Base-by-base conservation (phyloP, 2,797 vertebrate genomes). In the Parambassis ranga region DNA sequence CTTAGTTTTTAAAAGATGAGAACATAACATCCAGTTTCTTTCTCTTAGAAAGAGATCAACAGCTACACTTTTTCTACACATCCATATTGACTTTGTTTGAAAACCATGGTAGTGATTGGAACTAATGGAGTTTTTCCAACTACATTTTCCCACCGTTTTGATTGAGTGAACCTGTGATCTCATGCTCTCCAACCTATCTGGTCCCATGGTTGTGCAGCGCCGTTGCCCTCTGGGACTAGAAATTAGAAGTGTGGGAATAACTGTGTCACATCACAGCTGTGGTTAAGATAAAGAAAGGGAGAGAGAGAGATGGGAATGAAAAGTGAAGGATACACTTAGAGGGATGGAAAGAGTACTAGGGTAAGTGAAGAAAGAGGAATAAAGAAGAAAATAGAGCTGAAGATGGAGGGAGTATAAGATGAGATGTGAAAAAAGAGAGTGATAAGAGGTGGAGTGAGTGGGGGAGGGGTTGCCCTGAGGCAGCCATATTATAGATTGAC, bases 211-310 rank as follows among this genome's bases (percentile, higher is more conserved):
- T 7, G 5, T 28, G 58, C 48, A 10, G 20, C 13, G 9, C 7
- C 5, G 10, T 39, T 28, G 24, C 47, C 18, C 20, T 50, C 39
- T 35, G 64, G 59, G 44, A 43, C 39, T 2, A 7, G 23, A 43
- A 43, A 32, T 16, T 56, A 52, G 28, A 30, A 48, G 19, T 9
- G 30, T 39, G 53, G 47, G 26, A 52, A 57, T 48, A 49, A 20
- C 61, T 30, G 46, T 77, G 48, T 50, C 52, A 33, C 20, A n/a
- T n/a, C 30, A 51, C 67, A 67, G 53, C 60, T 68, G 68, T 37
- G 65, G n/a, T 36, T 32, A 49, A 59, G 33, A 79, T 50, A 37
- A 60, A 65, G 28, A 26, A 1, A 8, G 19, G 33, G 13, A 23
- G 10, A 13, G 20, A n/a, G 35, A 18, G 14, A 11, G 9, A 26